A percentile compares a stretch with the other conserved stretches of the same genome.
phyloP scores from a whole-genome alignment of 2,113 vertebrate genomes.

The Colistium nudipinnis region DNA sequence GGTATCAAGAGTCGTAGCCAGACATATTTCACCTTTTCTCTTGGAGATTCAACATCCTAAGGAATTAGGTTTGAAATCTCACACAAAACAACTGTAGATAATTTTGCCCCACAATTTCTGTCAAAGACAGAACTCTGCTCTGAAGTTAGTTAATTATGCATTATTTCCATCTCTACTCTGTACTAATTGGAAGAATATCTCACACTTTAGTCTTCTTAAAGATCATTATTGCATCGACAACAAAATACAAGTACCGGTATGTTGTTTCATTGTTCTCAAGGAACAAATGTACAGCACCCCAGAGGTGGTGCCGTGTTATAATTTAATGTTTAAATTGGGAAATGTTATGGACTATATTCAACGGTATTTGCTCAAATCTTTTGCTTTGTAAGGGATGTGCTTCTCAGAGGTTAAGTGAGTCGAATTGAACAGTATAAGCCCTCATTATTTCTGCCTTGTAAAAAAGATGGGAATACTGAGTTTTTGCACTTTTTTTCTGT shows the following conservation, averaged over 20 bases:
- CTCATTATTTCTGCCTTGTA: slow-evolving; percentile 47
- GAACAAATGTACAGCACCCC: neutral
- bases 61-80: slow-evolving; percentile 9
- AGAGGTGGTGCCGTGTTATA: slow-evolving; percentile 45
- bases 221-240: slow-evolving; percentile 11
- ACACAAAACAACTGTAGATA: slow-evolving; percentile 57
- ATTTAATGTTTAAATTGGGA: slow-evolving; percentile 38
- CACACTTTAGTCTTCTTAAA: neutral
- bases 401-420: slow-evolving; percentile 44
- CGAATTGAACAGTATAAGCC: slow-evolving; percentile 3
- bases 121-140: slow-evolving; percentile 2
- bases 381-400: slow-evolving; percentile 27
- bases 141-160: slow-evolving; percentile 18
- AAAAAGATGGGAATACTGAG: slow-evolving; percentile 46
- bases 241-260: slow-evolving; percentile 7
- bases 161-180: slow-evolving; percentile 1
- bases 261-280: slow-evolving; percentile 4
- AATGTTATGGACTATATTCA: neutral
- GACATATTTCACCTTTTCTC: slow-evolving; percentile 9
- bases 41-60: neutral
- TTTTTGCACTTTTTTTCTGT: slow-evolving; percentile 61
- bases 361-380: slow-evolving; percentile 29
- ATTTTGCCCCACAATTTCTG: slow-evolving; percentile 23
- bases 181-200: slow-evolving; percentile 26
- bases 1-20: neutral